Evolutionary conservation across 2,888 invertebrate species (phyloP).

Genomic region (Syrphus vitripennis): DNA sequence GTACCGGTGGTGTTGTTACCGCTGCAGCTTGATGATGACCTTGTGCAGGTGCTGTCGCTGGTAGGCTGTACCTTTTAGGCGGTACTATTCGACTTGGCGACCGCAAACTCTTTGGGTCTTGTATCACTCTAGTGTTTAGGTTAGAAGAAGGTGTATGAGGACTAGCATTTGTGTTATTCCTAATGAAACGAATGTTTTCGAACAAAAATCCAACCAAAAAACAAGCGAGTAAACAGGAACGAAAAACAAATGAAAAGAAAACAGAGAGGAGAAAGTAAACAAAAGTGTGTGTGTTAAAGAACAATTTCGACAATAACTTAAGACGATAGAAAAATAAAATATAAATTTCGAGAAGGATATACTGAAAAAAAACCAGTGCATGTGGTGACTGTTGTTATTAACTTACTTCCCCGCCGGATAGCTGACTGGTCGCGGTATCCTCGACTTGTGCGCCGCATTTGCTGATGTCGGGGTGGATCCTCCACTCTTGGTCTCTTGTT

Average conservation of each 20-base stretch:
- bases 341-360: not conserved
- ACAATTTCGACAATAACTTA: not conserved
- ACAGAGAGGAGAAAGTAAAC: slow-evolving; percentile 61
- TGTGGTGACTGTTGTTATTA: slow-evolving; percentile 6
- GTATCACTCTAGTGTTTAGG: slow-evolving; percentile 76
- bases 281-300: slow-evolving; percentile 43
- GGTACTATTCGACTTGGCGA: slow-evolving; percentile 81
- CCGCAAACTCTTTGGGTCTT: slow-evolving; percentile 76
- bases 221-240: slow-evolving; percentile 39
- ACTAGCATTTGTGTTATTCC: slow-evolving; percentile 73
- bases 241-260: slow-evolving; percentile 18
- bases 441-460: slow-evolving; percentile 77
- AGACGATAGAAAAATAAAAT: slow-evolving; percentile 14
- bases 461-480: slow-evolving; percentile 81
- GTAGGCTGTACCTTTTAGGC: slow-evolving; percentile 80
- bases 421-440: slow-evolving; percentile 81
- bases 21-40: slow-evolving; percentile 38
- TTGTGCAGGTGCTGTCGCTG: slow-evolving; percentile 64
- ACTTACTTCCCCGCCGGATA: slow-evolving; percentile 81
- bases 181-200: slow-evolving; percentile 43
- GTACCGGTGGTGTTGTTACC: slow-evolving; percentile 72
- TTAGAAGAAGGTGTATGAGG: slow-evolving; percentile 75
- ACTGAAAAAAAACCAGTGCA: slow-evolving; percentile 38
- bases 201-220: slow-evolving; percentile 57
- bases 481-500: slow-evolving; percentile 80